Base-by-base conservation (phyloP, 1,140 invertebrate species). In the Phymastichus coffea region DNA sequence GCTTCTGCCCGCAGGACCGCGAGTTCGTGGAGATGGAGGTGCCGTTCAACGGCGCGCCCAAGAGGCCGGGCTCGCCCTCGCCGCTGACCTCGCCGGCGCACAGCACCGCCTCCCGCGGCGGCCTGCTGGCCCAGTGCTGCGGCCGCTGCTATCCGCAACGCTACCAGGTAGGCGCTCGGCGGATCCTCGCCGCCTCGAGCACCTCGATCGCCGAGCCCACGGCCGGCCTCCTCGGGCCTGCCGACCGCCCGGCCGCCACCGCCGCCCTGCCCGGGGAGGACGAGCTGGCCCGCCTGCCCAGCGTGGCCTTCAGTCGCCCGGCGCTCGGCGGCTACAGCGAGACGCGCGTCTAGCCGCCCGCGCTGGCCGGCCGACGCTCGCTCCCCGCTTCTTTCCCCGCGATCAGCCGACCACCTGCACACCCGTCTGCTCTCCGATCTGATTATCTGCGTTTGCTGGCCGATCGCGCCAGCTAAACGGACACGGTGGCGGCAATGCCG, bases 11-110 rank as follows among this genome's bases (percentile, higher is more conserved):
- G 40, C 84, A 97, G 94, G 94, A 98, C 80, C 90, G 95, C 55
- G 94, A 97, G 80, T 97, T 97, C 81, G 91, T 97, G 57, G 95
- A 97, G 80, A 87, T 97, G 85, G 95, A 97, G 71, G 90, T 93
- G 73, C 92, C 94, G 10, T 96, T 86, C 81, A 97, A 97, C 77
- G 94, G 93, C 4, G 86, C 93, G 79, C 85, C 92, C 69, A 97
- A 94, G 80, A 85, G 94, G 71, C 93, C 93, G 3, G 92, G 86
- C 23, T 92, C 90, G 19, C 90, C 90, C 28, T 92, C 90, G 25
- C 91, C 91, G 2, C 83, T 94, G 67, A 90, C 92, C 28, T 93
- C 92, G 66, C 92, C 93, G 26, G 90, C 91, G 63, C 91, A 94
- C 84, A 91, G 90, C 63, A 86, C 88, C 51, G 86, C 86, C 65